Conservation (phyloP, 2,113 vertebrate genomes). For the Romanogobio albipinnatus region DNA sequence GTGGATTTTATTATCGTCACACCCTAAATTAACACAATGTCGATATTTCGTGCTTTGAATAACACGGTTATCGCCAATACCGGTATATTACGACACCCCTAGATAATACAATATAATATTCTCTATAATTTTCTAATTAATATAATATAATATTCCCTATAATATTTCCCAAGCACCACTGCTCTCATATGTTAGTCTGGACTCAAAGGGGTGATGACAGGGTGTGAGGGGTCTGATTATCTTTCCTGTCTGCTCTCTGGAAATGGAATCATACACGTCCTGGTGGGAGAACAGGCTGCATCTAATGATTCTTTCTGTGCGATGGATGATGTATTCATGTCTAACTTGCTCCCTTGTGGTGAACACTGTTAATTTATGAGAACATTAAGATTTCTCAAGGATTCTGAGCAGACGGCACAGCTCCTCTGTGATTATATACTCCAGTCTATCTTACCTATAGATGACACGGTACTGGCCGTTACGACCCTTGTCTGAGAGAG, state of each 20-base stretch:
- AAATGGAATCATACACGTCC: constrained; percentile 22
- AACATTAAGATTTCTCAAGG: constrained; percentile 14
- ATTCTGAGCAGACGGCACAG: background rate
- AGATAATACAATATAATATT: background rate
- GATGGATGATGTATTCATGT: background rate
- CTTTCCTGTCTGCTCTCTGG: constrained; percentile 1
- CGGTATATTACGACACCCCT: too few species aligned
- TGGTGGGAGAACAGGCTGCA: constrained; percentile 11
- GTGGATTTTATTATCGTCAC: too few species aligned
- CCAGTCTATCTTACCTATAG: constrained; percentile 83
- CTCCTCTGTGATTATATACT: background rate
- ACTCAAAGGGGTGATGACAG: background rate
- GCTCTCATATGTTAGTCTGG: background rate
- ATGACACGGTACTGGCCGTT: constrained; percentile 93
- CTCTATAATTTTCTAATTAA: background rate
- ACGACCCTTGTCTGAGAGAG: constrained; percentile 93
- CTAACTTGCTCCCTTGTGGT: background rate
- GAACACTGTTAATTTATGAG: background rate
- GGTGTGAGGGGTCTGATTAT: constrained; percentile 1
- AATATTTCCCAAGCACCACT: background rate
- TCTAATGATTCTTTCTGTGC: background rate
- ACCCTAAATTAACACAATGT: too few species aligned
- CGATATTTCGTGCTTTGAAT: too few species aligned
- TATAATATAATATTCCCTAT: background rate
- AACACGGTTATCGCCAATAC: too few species aligned